phyloP scores from a whole-genome alignment of 2,797 vertebrate species.

The Nyctibius grandis region DNA sequence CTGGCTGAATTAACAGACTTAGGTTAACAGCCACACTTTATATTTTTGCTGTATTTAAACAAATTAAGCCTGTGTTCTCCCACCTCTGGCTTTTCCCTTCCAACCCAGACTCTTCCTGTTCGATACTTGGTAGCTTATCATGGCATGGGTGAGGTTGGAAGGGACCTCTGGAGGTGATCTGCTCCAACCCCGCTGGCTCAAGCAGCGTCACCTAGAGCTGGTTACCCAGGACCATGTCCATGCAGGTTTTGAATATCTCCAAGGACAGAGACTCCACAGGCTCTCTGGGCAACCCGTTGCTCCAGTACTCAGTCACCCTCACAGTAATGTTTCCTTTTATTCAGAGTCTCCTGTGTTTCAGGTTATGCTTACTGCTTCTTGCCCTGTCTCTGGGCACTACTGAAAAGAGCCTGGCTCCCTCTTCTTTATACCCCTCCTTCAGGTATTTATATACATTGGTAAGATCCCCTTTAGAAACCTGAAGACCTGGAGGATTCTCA shows the following conservation, averaged over 20 bases:
- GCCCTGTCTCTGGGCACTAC: neutral
- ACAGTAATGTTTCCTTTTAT: neutral
- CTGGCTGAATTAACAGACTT: neutral
- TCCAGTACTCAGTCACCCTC: neutral
- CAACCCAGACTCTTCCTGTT: neutral
- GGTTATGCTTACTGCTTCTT: neutral
- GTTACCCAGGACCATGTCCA: neutral
- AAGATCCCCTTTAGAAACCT: neutral
- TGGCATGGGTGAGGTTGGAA: neutral
- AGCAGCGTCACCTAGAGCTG: neutral
- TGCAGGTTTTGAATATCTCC: neutral
- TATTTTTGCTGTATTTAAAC: neutral
- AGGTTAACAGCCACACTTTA: neutral
- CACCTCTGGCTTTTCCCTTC: neutral
- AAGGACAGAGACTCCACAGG: neutral
- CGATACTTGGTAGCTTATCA: neutral
- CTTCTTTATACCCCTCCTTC: neutral
- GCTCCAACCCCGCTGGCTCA: neutral
- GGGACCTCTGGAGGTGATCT: neutral
- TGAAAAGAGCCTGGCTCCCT: neutral
- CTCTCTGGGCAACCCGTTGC: neutral
- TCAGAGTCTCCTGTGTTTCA: neutral
- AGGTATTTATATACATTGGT: neutral
- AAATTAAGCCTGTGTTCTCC: neutral
- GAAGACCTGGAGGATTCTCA: neutral